A percentile compares a stretch with the other conserved stretches of the same genome.
These are phyloP conservation scores for Apus apus DNA, from an alignment of 2,113 vertebrate species.

Conservation along the genomic window DNA sequence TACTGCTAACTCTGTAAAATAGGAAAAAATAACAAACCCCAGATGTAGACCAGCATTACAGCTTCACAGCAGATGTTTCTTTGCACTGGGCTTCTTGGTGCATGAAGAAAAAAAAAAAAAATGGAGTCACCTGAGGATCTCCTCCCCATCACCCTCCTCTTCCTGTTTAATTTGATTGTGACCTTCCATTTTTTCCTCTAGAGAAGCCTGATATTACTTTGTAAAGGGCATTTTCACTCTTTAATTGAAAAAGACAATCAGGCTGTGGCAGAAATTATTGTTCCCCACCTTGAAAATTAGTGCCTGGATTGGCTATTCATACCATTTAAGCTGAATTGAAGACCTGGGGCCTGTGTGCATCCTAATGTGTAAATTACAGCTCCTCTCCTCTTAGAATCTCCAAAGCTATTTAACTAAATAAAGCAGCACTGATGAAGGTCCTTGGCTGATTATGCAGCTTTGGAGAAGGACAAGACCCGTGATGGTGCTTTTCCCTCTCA, in stretches of 20 bases:
- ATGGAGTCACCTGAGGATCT: not conserved
- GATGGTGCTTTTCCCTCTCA: not conserved
- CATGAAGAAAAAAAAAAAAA: not conserved
- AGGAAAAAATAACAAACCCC: not conserved
- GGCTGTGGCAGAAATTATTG: slow-evolving; percentile 45
- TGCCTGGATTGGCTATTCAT: slow-evolving; percentile 29
- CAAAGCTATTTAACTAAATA: not conserved
- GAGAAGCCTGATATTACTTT: slow-evolving; percentile 55
- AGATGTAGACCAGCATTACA: slow-evolving; percentile 10
- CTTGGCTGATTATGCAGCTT: not conserved
- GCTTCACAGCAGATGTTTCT: not conserved
- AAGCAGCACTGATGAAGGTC: not conserved
- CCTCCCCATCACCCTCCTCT: not conserved
- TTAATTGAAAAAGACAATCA: slow-evolving; percentile 66
- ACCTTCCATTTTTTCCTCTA: slow-evolving; percentile 54
- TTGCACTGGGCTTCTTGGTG: not conserved
- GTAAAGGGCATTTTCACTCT: slow-evolving; percentile 51
- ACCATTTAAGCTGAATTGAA: not conserved
- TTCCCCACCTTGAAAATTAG: slow-evolving; percentile 53
- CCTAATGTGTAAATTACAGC: slow-evolving; percentile 27
- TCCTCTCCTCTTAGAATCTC: not conserved
- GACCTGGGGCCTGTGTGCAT: not conserved
- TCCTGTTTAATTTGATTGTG: slow-evolving; percentile 50
- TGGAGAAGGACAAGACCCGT: not conserved
- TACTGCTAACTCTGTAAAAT: not conserved